A percentile compares a stretch with the other conserved stretches of the same genome.
These are phyloP conservation scores for Parasteatoda tepidariorum DNA, from an alignment of 1,140 invertebrate genomes.

Conservation along the genomic window DNA sequence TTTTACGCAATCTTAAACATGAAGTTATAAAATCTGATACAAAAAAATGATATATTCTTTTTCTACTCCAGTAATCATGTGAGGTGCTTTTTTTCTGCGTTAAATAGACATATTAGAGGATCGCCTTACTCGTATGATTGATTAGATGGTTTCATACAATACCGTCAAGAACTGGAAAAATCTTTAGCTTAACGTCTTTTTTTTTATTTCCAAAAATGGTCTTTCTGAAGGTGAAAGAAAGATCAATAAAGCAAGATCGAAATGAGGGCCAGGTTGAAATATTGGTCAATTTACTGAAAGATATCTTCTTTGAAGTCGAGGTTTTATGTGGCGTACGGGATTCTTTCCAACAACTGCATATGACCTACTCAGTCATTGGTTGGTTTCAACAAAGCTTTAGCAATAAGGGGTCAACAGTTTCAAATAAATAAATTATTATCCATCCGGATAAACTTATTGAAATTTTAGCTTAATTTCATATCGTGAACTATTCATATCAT, in stretches of 20 bases:
- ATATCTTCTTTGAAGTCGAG: constrained; percentile 35
- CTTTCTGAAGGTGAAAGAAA: constrained; percentile 44
- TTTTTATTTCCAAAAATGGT: constrained; percentile 1
- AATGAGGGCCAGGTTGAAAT: constrained; percentile 33
- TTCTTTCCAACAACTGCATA: background rate
- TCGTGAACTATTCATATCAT: no score
- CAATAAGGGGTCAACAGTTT: no score
- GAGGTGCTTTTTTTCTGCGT: constrained; percentile 5
- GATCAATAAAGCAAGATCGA: constrained; percentile 41
- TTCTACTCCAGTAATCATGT: background rate
- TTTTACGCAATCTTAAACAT: background rate
- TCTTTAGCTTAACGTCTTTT: constrained; percentile 43
- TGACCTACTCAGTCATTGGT: no score
- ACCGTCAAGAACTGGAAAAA: constrained; percentile 42
- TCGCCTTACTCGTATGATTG: constrained; percentile 37
- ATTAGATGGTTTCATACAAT: constrained; percentile 21
- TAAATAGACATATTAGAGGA: constrained; percentile 10
- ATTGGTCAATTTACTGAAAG: constrained; percentile 50
- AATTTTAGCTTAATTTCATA: no score
- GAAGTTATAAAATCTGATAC: background rate
- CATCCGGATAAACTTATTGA: no score
- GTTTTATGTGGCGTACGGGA: constrained; percentile 21
- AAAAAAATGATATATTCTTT: background rate
- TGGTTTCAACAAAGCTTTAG: no score
- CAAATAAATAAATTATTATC: no score